These are phyloP conservation scores for Sesia apiformis DNA, from an alignment of 2,888 invertebrate species.

Conservation along the genomic window DNA sequence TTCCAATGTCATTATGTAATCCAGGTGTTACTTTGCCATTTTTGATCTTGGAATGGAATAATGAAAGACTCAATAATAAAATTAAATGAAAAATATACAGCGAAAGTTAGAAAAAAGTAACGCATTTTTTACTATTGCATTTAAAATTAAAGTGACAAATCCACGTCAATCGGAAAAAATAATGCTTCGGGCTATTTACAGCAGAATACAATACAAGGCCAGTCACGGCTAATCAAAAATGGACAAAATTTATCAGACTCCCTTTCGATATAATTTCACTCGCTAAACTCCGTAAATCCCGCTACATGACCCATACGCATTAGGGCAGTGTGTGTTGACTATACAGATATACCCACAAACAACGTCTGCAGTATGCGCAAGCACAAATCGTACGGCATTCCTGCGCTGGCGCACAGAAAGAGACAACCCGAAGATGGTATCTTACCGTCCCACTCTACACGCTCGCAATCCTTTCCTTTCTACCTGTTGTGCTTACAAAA, in stretches of 20 bases:
- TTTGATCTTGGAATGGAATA: too few species aligned
- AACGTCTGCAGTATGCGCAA: conserved; percentile 35
- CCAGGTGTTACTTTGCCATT: too few species aligned
- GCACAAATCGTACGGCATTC: conserved; percentile 74
- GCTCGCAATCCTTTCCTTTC: conserved; percentile 73
- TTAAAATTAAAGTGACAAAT: too few species aligned
- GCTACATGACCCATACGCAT: conserved; percentile 73
- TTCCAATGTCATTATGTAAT: too few species aligned
- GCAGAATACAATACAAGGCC: not conserved
- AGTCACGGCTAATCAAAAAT: conserved; percentile 27
- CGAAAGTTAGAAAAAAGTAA: too few species aligned
- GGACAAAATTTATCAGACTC: conserved; percentile 67
- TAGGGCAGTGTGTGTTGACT: conserved; percentile 71
- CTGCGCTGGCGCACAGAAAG: conserved; percentile 50
- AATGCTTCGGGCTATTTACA: too few species aligned
- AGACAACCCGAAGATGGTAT: conserved; percentile 39
- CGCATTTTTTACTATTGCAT: too few species aligned
- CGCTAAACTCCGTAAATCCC: conserved; percentile 69
- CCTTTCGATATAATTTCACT: conserved; percentile 74
- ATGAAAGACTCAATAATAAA: too few species aligned
- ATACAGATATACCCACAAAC: conserved; percentile 12
- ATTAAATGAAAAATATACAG: too few species aligned
- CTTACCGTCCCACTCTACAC: conserved; percentile 42
- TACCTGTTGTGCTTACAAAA: conserved; percentile 74
- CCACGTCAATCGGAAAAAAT: too few species aligned